Evolutionary conservation across 2,113 vertebrate species (phyloP).

Genomic region (Pluvianellus socialis): DNA sequence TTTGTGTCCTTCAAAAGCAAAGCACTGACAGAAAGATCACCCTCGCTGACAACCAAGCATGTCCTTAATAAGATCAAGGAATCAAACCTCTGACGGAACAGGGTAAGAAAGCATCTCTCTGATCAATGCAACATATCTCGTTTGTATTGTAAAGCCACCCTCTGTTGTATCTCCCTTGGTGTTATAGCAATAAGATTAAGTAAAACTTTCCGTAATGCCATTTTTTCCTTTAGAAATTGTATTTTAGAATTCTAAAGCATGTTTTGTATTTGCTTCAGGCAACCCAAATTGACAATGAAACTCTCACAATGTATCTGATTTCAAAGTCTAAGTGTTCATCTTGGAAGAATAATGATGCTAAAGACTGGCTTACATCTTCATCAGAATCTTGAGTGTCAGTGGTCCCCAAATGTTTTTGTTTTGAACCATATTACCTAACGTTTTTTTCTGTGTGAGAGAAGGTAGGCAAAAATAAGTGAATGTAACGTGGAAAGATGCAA

Average conservation of each 20-base stretch:
- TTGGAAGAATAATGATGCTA: background rate
- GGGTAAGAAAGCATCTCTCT: background rate
- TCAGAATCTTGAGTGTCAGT: background rate
- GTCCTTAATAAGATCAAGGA: background rate
- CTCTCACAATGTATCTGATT: background rate
- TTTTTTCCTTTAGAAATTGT: background rate
- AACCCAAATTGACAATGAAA: background rate
- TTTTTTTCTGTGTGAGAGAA: background rate
- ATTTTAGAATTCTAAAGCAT: background rate
- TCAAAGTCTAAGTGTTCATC: background rate
- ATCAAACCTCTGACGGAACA: background rate
- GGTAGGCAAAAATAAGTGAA: background rate
- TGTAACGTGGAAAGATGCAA: background rate
- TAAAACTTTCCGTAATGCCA: background rate
- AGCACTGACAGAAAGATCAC: background rate
- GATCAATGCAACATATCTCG: background rate
- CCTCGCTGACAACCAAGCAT: background rate
- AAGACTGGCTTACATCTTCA: background rate
- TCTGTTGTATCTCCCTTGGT: background rate
- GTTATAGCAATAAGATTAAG: background rate
- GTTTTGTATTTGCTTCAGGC: background rate
- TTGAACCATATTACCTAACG: background rate
- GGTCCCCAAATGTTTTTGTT: background rate
- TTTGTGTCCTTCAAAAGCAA: background rate
- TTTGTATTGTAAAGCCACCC: background rate